Base-by-base conservation (phyloP, 2,888 invertebrate species). In the Acleris laterana region DNA sequence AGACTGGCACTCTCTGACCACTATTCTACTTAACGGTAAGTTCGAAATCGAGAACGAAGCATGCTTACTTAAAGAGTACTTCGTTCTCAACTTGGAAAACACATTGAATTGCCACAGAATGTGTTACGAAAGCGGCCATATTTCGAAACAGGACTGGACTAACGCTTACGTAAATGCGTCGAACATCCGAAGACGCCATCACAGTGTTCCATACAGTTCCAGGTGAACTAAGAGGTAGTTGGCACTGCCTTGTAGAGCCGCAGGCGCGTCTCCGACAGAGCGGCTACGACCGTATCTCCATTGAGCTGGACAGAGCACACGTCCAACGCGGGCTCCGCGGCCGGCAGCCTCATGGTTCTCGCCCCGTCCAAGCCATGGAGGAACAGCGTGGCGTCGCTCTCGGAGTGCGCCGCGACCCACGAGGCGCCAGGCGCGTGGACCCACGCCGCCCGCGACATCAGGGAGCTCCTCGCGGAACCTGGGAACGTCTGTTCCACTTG, bases 351-450 rank as follows among this genome's bases (percentile, higher is more conserved):
- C 75, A 89, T 79, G 0, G 83, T 82, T 58, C 85, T 75, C 79
- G 93, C 68, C 82, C 89, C 83, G 85, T 94, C 78, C 83, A 93
- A 19, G 64, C 95, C 96, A 92, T 96, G 96, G 1, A 96, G 83
- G 56, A 94, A 92, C 28, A 96, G 83, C 13, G 94, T 86, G 5
- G 94, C 94, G n/a, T 93, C 94, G 60, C 95, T 95, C 83, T 97
- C 97, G 68, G 97, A 95, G 75, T 96, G 95, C 0, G 96, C 96
- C 0, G 96, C 95, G 0, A 96, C 94, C 78, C 96, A 93, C 11
- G 95, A 93, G 4, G 94, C 88, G 0, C 94, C 94, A 0, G 94
- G 79, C 0, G 93, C 87, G 32, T 94, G 84, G 7, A 95, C 93
- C 80, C 94, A 94, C 0, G 95, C 93, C 0, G 95, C 94, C 56